Evolutionary conservation across 2,888 invertebrate genomes (phyloP).

Genomic region (Eupeodes latifasciatus): DNA sequence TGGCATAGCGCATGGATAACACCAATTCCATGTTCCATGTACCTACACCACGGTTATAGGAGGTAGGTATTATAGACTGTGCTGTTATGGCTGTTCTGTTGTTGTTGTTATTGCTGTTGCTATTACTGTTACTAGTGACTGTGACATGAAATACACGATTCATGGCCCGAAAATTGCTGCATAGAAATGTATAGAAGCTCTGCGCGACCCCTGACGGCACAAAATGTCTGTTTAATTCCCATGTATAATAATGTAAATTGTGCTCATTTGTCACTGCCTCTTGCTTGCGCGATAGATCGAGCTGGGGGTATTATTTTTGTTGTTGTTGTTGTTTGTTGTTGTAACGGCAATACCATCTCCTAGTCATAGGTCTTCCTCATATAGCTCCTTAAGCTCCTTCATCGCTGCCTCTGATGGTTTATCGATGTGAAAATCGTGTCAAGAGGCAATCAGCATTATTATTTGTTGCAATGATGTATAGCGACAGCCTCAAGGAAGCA

Average conservation of each 20-base stretch:
- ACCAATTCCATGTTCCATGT: slow-evolving; percentile 51
- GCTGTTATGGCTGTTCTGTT: not conserved
- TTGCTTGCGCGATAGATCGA: slow-evolving; percentile 68
- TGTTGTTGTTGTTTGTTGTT: slow-evolving; percentile 26
- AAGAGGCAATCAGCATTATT: slow-evolving; percentile 71
- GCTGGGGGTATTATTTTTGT: slow-evolving; percentile 10
- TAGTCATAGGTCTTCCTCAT: slow-evolving; percentile 28
- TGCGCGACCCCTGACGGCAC: slow-evolving; percentile 42
- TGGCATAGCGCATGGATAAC: slow-evolving; percentile 70
- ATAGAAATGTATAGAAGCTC: slow-evolving; percentile 34
- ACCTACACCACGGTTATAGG: not conserved
- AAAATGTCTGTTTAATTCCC: slow-evolving; percentile 75
- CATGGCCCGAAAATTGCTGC: slow-evolving; percentile 71
- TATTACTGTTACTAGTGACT: slow-evolving; percentile 26
- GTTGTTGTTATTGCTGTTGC: too few relatives aligned
- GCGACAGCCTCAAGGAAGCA: slow-evolving; percentile 64
- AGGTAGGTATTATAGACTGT: not conserved
- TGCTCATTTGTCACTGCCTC: slow-evolving; percentile 76
- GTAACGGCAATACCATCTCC: slow-evolving; percentile 47
- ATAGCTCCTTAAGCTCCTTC: slow-evolving; percentile 50
- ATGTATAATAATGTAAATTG: slow-evolving; percentile 76
- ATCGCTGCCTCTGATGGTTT: not conserved
- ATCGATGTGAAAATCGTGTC: slow-evolving; percentile 72
- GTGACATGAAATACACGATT: slow-evolving; percentile 76
- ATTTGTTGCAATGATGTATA: slow-evolving; percentile 69